Percentiles rank a stretch among this genome's conserved stretches.
These are phyloP conservation scores for Drosophila simulans DNA, from an alignment of 1,140 invertebrate species.

Conservation along the genomic window DNA sequence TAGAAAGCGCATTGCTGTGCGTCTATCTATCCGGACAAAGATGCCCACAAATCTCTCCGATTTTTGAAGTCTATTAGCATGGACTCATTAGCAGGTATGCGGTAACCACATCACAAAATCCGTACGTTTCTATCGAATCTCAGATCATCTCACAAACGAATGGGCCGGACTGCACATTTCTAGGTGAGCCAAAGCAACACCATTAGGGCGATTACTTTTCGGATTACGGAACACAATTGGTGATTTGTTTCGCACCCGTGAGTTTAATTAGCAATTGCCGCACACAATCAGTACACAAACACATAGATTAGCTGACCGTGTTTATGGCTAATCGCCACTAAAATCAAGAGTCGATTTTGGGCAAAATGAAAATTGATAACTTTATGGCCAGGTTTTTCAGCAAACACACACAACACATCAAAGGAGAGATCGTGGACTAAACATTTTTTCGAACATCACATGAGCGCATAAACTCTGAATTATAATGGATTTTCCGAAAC, in stretches of 20 bases:
- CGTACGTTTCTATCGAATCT: constrained; percentile 5
- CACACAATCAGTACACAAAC: constrained; percentile 4
- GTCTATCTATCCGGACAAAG: neutral
- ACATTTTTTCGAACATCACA: constrained; percentile 18
- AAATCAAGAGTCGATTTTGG: constrained; percentile 16
- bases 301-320: constrained; percentile 25
- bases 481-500: constrained; percentile 17
- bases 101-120: constrained; percentile 23
- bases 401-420: neutral
- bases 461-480: constrained; percentile 13
- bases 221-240: constrained; percentile 30
- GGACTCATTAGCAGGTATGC: constrained; percentile 13
- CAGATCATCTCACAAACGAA: constrained; percentile 6
- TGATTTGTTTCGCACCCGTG: constrained; percentile 28
- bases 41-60: neutral
- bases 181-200: constrained; percentile 2
- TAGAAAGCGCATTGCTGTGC: neutral
- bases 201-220: constrained; percentile 21
- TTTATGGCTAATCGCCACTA: constrained; percentile 24
- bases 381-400: neutral
- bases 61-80: constrained; percentile 20
- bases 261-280: constrained; percentile 31
- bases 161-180: neutral
- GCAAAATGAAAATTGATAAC: constrained; percentile 15
- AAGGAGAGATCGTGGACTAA: constrained; percentile 9